Evolutionary conservation across 1,140 invertebrate genomes (phyloP), one percentile per base, ranked within the genome.

Genomic region (Aphelenchoides avenae): DNA sequence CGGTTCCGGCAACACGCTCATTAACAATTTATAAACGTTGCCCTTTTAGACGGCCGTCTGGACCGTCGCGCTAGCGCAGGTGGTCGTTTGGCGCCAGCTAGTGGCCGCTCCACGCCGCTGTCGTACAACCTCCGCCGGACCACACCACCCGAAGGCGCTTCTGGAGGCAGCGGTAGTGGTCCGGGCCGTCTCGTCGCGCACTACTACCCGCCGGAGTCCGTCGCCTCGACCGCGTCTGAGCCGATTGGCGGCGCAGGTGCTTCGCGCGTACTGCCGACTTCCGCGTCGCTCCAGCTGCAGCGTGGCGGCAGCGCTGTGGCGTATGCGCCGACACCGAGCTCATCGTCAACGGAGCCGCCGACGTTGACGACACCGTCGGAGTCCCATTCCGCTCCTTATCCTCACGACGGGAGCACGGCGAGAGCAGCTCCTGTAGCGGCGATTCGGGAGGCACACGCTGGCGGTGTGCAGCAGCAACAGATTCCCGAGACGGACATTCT

Each of bases 401-500:
- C 1, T 15, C 36, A 15, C 22, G 22, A 44, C 36, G 4, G 36
- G 22, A n/a, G n/a, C n/a, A 44, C n/a, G 22, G 22, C 27, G 13
- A 54, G 22, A 15, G 20, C 59, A 1, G 52, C 59, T 18, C 20
- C 36, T 3, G 39, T 59, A 7, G 37, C 58, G 4, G n/a, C n/a
- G n/a, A n/a, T n/a, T n/a, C n/a, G n/a, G n/a, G n/a, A n/a, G n/a
- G n/a, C n/a, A n/a, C n/a, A n/a, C n/a, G n/a, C n/a, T n/a, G n/a
- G n/a, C n/a, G n/a, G n/a, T n/a, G n/a, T n/a, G n/a, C n/a, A n/a
- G n/a, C n/a, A n/a, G n/a, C n/a, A n/a, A n/a, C n/a, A n/a, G n/a
- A n/a, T n/a, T n/a, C n/a, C n/a, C n/a, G 58, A 61, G 36, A 61
- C 58, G 1, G 58, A 61, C 31, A 61, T 61, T 29, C 57, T 61